Percentiles rank a stretch among this genome's conserved stretches.
phyloP scores from a whole-genome alignment of 1,140 invertebrate genomes.

The Vanessa tameamea region DNA sequence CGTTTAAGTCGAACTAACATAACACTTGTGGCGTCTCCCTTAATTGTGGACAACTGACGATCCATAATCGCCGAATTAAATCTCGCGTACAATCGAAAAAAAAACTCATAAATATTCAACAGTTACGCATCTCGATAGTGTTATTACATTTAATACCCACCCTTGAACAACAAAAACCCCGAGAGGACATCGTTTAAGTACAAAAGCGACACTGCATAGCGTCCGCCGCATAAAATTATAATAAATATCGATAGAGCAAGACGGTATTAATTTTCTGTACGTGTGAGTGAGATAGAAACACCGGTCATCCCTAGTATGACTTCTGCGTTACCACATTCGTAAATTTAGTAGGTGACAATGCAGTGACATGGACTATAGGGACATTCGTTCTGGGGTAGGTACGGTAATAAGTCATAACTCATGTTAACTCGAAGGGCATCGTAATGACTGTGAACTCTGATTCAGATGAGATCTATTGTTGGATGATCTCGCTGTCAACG shows the following conservation, averaged over 20 bases:
- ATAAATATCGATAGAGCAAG: conserved; percentile 68
- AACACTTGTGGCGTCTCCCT: conserved; percentile 45
- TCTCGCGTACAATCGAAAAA: conserved; percentile 53
- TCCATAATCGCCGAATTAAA: conserved; percentile 68
- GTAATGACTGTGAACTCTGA: conserved; percentile 65
- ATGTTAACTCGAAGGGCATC: conserved; percentile 66
- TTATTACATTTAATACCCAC: conserved; percentile 69
- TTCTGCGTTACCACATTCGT: conserved; percentile 51
- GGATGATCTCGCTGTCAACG: conserved; percentile 57
- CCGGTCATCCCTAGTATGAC: conserved; percentile 51
- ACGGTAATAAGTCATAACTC: conserved; percentile 74
- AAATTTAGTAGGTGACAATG: conserved; percentile 68
- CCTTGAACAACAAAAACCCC: conserved; percentile 64
- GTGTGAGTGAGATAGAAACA: conserved; percentile 42
- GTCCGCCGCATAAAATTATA: conserved; percentile 76
- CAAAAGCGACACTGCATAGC: conserved; percentile 59
- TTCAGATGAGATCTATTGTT: conserved; percentile 66
- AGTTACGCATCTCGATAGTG: conserved; percentile 54
- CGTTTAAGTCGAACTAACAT: conserved; percentile 22
- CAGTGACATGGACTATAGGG: conserved; percentile 65
- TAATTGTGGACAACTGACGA: conserved; percentile 71
- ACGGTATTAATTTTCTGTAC: conserved; percentile 25
- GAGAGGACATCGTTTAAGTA: conserved; percentile 70
- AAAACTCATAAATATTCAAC: conserved; percentile 72
- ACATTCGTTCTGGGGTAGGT: conserved; percentile 56